Evolutionary conservation across 1,140 invertebrate species (phyloP).

Genomic region (Platorchestia sp.): DNA sequence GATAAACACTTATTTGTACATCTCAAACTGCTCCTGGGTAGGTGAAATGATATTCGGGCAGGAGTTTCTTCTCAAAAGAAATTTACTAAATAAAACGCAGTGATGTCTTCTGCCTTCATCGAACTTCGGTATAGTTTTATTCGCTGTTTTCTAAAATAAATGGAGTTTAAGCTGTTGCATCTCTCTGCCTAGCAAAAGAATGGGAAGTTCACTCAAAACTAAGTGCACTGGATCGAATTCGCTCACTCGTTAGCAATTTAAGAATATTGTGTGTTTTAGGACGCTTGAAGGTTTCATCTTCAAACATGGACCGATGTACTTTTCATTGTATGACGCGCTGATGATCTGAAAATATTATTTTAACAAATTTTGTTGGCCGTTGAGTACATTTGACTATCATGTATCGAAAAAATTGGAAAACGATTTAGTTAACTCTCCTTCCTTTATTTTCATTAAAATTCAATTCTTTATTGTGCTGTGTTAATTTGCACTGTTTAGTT

Average conservation of each 20-base stretch:
- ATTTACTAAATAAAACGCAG: neutral
- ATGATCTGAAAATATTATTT: neutral
- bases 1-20: no score
- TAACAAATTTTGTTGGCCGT: neutral
- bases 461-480: no score
- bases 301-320: neutral
- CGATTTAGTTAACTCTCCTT: no score
- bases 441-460: no score
- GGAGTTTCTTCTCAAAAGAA: neutral
- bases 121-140: neutral
- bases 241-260: neutral
- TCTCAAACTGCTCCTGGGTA: no score
- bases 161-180: no score
- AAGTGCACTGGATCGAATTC: neutral
- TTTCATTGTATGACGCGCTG: no score
- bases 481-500: neutral
- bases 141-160: neutral
- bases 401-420: no score
- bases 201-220: neutral
- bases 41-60: neutral
- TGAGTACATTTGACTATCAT: neutral
- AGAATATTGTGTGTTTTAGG: neutral
- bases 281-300: neutral
- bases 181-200: neutral
- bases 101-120: neutral